Evolutionary conservation across 2,797 vertebrate species (phyloP), one percentile per base, ranked within the genome.

Genomic region (Notoglanidium macrostoma): DNA sequence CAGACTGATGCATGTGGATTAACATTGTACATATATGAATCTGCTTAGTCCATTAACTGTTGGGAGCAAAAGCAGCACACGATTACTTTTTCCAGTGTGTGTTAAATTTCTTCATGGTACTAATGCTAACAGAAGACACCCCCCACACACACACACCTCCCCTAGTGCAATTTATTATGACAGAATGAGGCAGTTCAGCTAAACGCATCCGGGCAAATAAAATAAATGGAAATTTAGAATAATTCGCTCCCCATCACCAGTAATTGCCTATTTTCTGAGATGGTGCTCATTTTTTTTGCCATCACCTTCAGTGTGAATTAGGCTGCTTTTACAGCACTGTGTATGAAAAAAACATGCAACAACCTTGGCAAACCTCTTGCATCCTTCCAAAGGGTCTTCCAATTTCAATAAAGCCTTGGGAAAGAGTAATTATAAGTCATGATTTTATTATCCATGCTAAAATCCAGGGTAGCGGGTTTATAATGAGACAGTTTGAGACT

Each of bases 361-460:
- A 82, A 61, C 67, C 35, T 78, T 86, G 65, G 77, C 2, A 61
- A 51, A 40, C 59, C 68, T 68, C 21, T 35, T 40, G 5, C 44
- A 63, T 55, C 67, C 70, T 74, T 46, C 70, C 65, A 57, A 26
- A 19, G 59, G 44, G 68, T 44, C 44, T 55, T 83, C 70, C 59
- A 65, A 65, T 80, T 85, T 80, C 49, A 61, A 86, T 86, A 82
- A 88, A 85, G 59, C 72, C 26, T 51, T 19, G 11, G 40, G 83
- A 85, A 54, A 85, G 55, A 83, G 83, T 90, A 79, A 87, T 86
- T 87, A 86, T 84, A 72, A 86, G 77, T 78, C 54, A 46, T 61
- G 46, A 77, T 88, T 78, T 85, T 86, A 70, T 70, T 68, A 61
- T 63, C 46, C 51, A 17, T 7, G 44, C 44, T 70, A 80, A 49